Evolutionary conservation across 2,797 vertebrate genomes (phyloP).

Genomic region (Megaceryle alcyon): DNA sequence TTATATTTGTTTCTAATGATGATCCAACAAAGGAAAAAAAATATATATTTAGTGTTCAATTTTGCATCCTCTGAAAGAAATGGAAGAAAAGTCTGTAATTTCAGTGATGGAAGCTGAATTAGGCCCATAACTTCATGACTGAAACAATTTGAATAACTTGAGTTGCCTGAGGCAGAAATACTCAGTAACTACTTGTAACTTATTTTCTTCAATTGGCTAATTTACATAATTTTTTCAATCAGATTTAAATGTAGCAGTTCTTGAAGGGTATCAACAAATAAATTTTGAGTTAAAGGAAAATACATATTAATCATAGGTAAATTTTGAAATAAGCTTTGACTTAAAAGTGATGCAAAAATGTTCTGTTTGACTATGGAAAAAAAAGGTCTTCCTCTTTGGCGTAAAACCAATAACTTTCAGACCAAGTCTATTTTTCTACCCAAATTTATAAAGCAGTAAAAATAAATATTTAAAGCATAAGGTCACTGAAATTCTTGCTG

Average conservation of each 20-base stretch:
- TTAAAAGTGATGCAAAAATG: background rate
- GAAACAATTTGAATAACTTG: background rate
- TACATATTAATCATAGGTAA: background rate
- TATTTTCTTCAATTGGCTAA: conserved; percentile 2
- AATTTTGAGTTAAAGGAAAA: background rate
- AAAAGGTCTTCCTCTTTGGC: background rate
- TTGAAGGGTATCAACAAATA: background rate
- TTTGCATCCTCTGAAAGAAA: background rate
- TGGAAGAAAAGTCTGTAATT: background rate
- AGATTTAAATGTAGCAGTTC: background rate
- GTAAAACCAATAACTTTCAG: background rate
- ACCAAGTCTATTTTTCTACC: background rate
- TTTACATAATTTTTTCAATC: conserved; percentile 13
- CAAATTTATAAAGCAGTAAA: background rate
- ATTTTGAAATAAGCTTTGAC: background rate
- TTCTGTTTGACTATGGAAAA: background rate
- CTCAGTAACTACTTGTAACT: background rate
- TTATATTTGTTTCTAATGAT: background rate
- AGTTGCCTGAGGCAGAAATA: background rate
- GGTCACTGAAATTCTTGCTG: background rate
- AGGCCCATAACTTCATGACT: background rate
- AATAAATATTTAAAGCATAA: background rate
- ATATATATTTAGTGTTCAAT: background rate
- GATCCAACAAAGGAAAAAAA: background rate
- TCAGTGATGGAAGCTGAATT: background rate